Evolutionary conservation across 2,888 invertebrate genomes (phyloP).

Genomic region (Tetragnatha montana): DNA sequence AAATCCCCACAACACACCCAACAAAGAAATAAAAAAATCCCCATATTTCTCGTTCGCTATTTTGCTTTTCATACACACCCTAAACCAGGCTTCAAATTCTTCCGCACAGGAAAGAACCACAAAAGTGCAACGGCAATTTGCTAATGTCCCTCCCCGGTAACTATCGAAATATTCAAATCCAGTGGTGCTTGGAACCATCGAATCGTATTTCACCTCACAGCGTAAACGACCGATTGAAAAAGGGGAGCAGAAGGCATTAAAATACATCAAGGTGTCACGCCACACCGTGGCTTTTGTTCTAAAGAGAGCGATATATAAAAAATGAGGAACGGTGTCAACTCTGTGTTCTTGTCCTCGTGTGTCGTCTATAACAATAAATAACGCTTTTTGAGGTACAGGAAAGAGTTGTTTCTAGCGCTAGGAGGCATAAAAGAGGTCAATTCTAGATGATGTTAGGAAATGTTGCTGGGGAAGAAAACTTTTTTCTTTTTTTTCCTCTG

Average conservation of each 20-base stretch:
- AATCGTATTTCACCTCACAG: conserved; percentile 11
- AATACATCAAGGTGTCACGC: conserved; percentile 41
- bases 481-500: not conserved
- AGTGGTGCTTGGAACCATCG: conserved; percentile 4
- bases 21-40: no score
- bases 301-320: conserved; percentile 1
- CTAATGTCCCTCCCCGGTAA: conserved; percentile 26
- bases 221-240: conserved; percentile 19
- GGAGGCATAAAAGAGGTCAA: conserved; percentile 32
- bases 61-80: no score
- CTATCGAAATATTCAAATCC: conserved; percentile 54
- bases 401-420: not conserved
- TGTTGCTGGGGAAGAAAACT: conserved; percentile 46
- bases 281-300: conserved; percentile 1
- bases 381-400: conserved; percentile 18
- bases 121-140: conserved; percentile 24
- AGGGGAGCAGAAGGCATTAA: conserved; percentile 24
- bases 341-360: not conserved
- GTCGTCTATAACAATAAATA: conserved; percentile 41
- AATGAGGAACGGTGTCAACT: not conserved
- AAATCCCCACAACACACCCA: no score
- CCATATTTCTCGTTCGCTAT: no score
- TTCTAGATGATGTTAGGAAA: conserved; percentile 22
- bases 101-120: not conserved
- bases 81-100: no score